Evolutionary conservation across 2,113 vertebrate genomes (phyloP), one percentile per base, ranked within the genome.

Genomic region (Scomber japonicus): DNA sequence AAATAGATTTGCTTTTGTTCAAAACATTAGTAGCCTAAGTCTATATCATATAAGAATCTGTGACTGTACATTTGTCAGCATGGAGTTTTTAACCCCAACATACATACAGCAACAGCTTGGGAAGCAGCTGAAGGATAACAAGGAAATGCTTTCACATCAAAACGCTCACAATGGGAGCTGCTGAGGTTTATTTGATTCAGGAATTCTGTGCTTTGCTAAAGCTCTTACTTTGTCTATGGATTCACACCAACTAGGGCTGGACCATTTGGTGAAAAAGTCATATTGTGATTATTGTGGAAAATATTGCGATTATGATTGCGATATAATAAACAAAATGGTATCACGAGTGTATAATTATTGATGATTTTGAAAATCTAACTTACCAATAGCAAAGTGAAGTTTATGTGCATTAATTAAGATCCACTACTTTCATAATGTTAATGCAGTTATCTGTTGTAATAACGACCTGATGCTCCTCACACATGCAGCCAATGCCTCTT

Each of bases 201-300:
- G 60, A 78, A 79, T 82, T 65, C 50, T 14, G 31, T 44, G 62
- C 45, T 78, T 82, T 82, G 11, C 60, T 78, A 30, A 83, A 78
- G 57, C 61, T 67, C 56, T 48, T 30, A 50, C n/a, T 17, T 15
- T 40, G n/a, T 62, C 50, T 15, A 19, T 8, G 11, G 16, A 74
- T 49, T 75, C 19, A 66, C 21, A 21, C 21, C 21, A 21, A 21
- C 21, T 21, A 21, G 21, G 21, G 21, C 21, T 21, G 21, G 21
- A 21, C 21, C 21, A 21, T 21, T 21, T 21, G 21, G 21, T 21
- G 21, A 21, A 21, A 21, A 21, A 21, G 21, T 21, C 21, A 21
- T 21, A 21, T 21, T 21, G 21, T 21, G 21, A 21, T 21, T 21
- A 21, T 21, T 21, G 21, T 21, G 21, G 21, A 21, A 21, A 21